Conservation (phyloP, 1,140 invertebrate genomes). For the Uloborus diversus region DNA sequence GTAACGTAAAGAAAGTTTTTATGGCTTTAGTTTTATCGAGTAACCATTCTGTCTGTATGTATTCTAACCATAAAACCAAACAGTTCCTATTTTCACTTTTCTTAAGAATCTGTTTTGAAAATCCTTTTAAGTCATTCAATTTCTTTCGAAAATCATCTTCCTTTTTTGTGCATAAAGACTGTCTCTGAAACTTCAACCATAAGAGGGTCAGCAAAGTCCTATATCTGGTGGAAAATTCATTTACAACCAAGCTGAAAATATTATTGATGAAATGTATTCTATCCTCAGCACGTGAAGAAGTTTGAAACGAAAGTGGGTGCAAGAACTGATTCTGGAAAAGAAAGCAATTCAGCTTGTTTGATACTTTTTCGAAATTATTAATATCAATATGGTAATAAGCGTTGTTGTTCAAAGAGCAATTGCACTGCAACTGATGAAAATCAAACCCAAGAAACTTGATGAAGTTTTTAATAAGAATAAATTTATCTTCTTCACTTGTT, state of each 20-base stretch:
- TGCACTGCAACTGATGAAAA: conserved; percentile 10
- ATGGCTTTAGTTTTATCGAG: conserved; percentile 61
- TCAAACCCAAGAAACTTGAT: conserved; percentile 64
- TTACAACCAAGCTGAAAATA: conserved; percentile 58
- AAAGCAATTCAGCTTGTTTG: conserved; percentile 29
- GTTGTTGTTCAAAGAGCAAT: background rate
- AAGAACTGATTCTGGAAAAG: background rate
- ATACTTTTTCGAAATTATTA: conserved; percentile 49
- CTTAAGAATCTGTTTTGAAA: conserved; percentile 65
- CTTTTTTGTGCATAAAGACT: background rate
- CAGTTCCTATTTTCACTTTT: conserved; percentile 65
- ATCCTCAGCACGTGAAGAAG: background rate
- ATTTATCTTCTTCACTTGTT: conserved; percentile 60
- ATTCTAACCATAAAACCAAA: conserved; percentile 66
- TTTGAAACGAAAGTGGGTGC: conserved; percentile 1
- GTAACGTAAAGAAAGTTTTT: conserved; percentile 64
- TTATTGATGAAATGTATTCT: conserved; percentile 55
- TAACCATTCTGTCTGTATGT: conserved; percentile 63
- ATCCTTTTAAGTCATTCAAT: conserved; percentile 64
- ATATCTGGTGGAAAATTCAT: conserved; percentile 57
- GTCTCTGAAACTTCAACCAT: conserved; percentile 9
- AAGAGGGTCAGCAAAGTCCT: conserved; percentile 59
- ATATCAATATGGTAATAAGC: conserved; percentile 26
- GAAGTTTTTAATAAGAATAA: conserved; percentile 63
- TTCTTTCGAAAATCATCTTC: conserved; percentile 41